Evolutionary conservation across 2,797 vertebrate species (phyloP).

Genomic region (Tapirus indicus): DNA sequence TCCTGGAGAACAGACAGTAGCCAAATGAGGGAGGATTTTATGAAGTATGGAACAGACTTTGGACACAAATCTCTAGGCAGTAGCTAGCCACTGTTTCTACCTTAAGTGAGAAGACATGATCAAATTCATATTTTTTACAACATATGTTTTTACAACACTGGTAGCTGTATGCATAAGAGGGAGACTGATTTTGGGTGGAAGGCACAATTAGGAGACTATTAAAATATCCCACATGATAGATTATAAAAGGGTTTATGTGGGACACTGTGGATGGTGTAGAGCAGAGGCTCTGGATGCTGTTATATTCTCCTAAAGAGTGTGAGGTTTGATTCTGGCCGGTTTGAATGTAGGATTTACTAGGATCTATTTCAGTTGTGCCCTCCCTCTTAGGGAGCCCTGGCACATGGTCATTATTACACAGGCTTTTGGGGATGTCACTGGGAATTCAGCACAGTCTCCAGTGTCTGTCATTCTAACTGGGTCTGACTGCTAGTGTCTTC

Average conservation of each 20-base stretch:
- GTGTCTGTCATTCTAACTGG: not conserved
- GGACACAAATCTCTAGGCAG: not conserved
- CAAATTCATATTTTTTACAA: not conserved
- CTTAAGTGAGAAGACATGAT: not conserved
- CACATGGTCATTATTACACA: too few relatives aligned
- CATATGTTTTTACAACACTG: too few relatives aligned
- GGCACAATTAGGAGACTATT: not conserved
- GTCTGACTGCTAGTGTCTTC: not conserved
- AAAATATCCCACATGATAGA: not conserved
- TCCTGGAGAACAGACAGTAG: not conserved
- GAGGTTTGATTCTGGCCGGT: not conserved
- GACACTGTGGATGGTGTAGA: accelerated
- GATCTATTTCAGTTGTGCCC: not conserved
- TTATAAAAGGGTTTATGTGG: not conserved
- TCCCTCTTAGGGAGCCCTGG: not conserved
- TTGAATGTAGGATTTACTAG: not conserved
- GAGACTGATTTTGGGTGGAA: too few relatives aligned
- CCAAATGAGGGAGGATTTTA: not conserved
- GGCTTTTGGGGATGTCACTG: accelerated
- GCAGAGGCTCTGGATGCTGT: not conserved
- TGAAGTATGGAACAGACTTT: not conserved
- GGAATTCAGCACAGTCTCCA: not conserved
- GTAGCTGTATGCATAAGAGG: not conserved
- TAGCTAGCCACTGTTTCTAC: too few relatives aligned
- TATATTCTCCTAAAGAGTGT: not conserved